Percentiles rank a stretch among this genome's conserved stretches.
Evolutionary conservation across 2,888 invertebrate species (phyloP).

Genomic region (Drosophila neotestacea): DNA sequence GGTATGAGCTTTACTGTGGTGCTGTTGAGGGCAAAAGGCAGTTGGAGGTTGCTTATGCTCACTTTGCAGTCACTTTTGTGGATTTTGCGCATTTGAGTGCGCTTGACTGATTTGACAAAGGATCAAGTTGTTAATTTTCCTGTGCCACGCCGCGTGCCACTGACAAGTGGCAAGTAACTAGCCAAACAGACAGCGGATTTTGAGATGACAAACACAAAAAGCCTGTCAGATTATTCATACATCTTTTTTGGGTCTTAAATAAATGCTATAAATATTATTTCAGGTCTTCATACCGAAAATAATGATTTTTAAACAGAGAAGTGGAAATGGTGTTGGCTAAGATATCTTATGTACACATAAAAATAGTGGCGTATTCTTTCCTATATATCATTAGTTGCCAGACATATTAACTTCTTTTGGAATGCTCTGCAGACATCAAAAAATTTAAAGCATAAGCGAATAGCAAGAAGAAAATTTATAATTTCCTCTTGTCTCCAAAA

Average conservation of each 20-base stretch:
- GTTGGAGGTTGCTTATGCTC: constrained; percentile 29
- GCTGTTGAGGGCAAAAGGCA: constrained; percentile 27
- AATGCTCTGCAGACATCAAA: background rate
- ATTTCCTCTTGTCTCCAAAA: constrained; percentile 64
- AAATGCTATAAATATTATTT: background rate
- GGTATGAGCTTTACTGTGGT: background rate
- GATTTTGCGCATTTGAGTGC: constrained; percentile 62
- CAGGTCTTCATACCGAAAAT: too few relatives aligned
- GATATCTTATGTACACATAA: too few relatives aligned
- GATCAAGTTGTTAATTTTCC: constrained; percentile 81
- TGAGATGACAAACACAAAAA: constrained; percentile 41
- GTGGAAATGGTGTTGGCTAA: too few relatives aligned
- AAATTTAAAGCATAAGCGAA: constrained; percentile 16
- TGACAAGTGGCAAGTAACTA: constrained; percentile 51
- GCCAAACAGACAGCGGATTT: constrained; percentile 43
- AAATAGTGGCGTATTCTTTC: too few relatives aligned
- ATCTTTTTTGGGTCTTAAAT: background rate
- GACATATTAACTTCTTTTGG: background rate
- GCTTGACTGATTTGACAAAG: constrained; percentile 82
- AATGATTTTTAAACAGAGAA: too few relatives aligned
- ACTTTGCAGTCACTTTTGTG: constrained; percentile 57
- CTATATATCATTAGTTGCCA: background rate
- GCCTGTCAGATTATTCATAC: constrained; percentile 29
- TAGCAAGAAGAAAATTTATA: constrained; percentile 64
- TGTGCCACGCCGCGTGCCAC: constrained; percentile 49